Evolutionary conservation across 1,140 invertebrate genomes (phyloP), one percentile per base, ranked within the genome.

Genomic region (Nixonia krombeini): DNA sequence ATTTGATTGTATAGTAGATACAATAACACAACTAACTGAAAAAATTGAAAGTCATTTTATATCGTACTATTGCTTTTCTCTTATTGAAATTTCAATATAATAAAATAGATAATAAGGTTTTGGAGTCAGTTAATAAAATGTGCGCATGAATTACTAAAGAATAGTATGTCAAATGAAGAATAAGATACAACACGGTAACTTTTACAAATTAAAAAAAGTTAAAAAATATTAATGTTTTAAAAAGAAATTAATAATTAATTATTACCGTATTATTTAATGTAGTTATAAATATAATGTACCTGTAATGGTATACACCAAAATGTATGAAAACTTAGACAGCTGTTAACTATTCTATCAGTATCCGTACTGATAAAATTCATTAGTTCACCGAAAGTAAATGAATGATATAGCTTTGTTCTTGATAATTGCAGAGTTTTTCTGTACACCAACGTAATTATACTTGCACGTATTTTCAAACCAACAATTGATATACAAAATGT

Each of bases 341-440:
- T 94, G 83, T 98, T 99, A 0, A 97, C 92, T 64, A 99, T 95
- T 70, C 97, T 88, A 75, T 98, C 96, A 0, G 92, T 92, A 82
- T 99, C 98, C 0, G 95, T 97, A 21, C 95, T 98, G 92, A 99
- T 97, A 70, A 96, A 95, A 85, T 99, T 99, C 0, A 98, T 90
- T 17, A 99, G 92, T 87, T 98, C 93, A 1, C 96, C 95, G 62
- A 91, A 87, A 47, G 89, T 91, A 79, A 92, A 94, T 49, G 85
- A 74, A 15, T 85, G 86, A 55, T 85, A 87, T 15, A 91, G 77
- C 47, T 76, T 59, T 37, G 85, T 81, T 21, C 85, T 88, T 1
- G 87, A 85, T 0, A 86, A 87, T 51, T 90, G 89, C 1, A 96
- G 78, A 1, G 92, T 91, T 85, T 99, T 99, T 45, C 90, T 87